Evolutionary conservation across 1,140 invertebrate genomes (phyloP), one percentile per base, ranked within the genome.

Genomic region (Melanaphis sacchari): DNA sequence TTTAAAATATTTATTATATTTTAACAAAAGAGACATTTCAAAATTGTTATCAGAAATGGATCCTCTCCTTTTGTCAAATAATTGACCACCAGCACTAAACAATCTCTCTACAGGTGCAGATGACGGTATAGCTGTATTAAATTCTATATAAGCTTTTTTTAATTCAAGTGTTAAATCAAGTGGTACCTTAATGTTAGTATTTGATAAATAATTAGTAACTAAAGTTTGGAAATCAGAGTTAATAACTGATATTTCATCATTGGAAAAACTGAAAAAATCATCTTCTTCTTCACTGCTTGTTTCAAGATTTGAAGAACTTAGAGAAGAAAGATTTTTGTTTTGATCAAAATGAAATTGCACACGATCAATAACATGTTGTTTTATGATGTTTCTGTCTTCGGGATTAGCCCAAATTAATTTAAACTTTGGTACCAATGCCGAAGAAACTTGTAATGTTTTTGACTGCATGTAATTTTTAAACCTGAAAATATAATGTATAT

Each of bases 21-120:
- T 89, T 49, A 89, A 89, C 40, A 85, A 85, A 26, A 43, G n/a
- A 41, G 82, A 43, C 82, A 43, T 85, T 38, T 82, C 81, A 82
- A 87, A 87, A 87, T 87, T 87, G 24, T 87, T 40, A 49, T 87
- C 85, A 46, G 24, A 43, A 43, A 87, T 87, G 40, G 26, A 46
- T 46, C 31, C 85, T 36, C 85, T 88, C 11, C 43, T 36, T n/a
- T 88, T 88, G 31, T 88, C 85, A 46, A 88, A 49, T 88, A 88
- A 88, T 88, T 88, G 85, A 49, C 88, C 88, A 52, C 36, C n/a
- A 52, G 88, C 88, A 89, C 88, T 90, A 54, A 90, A 90, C 11
- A 90, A 54, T 54, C 49, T 90, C 24, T 90, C 49, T 2, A 38
- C 88, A 24, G 49, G 88, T 38, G 49, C 49, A 38, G 88, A 90